Conservation (phyloP, 2,888 invertebrate genomes). For the Formica aserva region DNA sequence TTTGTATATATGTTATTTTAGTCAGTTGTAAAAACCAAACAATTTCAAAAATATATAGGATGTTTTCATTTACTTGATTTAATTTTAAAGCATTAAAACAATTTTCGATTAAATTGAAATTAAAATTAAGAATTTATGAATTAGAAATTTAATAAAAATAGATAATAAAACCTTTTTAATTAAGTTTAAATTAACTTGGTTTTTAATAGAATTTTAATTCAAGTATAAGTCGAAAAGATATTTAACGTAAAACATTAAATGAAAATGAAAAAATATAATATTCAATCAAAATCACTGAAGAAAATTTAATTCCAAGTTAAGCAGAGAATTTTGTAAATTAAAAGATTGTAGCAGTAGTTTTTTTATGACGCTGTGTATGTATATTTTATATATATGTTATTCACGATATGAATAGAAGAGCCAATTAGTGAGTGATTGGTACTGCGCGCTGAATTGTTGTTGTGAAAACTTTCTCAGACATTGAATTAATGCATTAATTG, state of each 20-base stretch:
- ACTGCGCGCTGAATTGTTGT: conserved; percentile 29
- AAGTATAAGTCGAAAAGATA: neutral
- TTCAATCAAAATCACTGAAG: neutral
- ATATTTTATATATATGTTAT: conserved; percentile 5
- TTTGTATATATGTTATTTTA: conserved; percentile 5
- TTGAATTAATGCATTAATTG: conserved; percentile 43
- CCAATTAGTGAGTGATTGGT: conserved; percentile 43
- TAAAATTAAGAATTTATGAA: neutral
- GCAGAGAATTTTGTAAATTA: neutral
- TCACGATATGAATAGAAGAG: conserved; percentile 5
- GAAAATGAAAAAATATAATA: neutral
- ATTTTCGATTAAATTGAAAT: neutral
- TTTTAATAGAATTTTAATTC: conserved; percentile 13
- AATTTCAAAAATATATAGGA: neutral
- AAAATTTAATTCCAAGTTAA: neutral
- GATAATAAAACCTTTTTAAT: neutral
- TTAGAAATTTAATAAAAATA: neutral
- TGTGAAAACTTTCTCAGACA: conserved; percentile 12
- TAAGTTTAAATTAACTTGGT: neutral
- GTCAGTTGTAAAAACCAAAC: conserved; percentile 1
- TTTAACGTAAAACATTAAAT: neutral
- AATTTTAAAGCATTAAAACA: neutral
- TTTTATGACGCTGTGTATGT: neutral
- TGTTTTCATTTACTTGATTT: neutral
- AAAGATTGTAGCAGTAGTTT: neutral